Evolutionary conservation across 1,140 invertebrate species (phyloP), one percentile per base, ranked within the genome.

Genomic region (Achroia grisella): DNA sequence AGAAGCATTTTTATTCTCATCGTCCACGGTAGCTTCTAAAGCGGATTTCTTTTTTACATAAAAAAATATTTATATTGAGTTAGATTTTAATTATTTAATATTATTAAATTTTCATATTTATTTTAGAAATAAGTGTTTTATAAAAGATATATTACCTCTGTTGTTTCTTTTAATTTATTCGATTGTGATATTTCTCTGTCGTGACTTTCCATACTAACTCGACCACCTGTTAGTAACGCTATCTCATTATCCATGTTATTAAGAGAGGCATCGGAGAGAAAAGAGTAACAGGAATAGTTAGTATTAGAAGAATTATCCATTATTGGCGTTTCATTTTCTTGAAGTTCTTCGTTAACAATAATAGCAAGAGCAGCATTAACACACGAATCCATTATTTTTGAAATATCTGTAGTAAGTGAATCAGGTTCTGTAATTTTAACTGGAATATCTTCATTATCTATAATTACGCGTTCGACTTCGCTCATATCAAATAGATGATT

Each of bases 401-500:
- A 47, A 39, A 71, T 63, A 33, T 47, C 46, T 51, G 60, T 31
- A 39, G 44, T 39, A 14, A 57, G 39, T 11, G 57, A 43, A 32
- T 55, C 55, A 17, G 31, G 34, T 42, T 58, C 42, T 13, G 42
- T 43, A 48, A 41, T 55, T 17, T 41, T 50, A 48, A 44, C 32
- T 12, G 47, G 23, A 31, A 44, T 50, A 27, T 30, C 29, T 30
- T 66, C 49, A 23, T 66, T 49, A 17, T 28, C 50, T 27, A 44
- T 39, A 44, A 47, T 39, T 9, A 37, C 53, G 15, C 42, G 53
- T 46, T 80, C 67, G 6, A 78, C 69, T 23, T 77, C 69, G 35
- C 70, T 80, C 64, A 78, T 73, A 41, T 80, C 75, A 49, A 78
- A 79, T 27, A 82, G 42, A 43, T 71, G 46, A 36, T 64, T 76